Evolutionary conservation across 2,113 vertebrate genomes (phyloP), one percentile per base, ranked within the genome.

Genomic region (Pelusios castaneus): DNA sequence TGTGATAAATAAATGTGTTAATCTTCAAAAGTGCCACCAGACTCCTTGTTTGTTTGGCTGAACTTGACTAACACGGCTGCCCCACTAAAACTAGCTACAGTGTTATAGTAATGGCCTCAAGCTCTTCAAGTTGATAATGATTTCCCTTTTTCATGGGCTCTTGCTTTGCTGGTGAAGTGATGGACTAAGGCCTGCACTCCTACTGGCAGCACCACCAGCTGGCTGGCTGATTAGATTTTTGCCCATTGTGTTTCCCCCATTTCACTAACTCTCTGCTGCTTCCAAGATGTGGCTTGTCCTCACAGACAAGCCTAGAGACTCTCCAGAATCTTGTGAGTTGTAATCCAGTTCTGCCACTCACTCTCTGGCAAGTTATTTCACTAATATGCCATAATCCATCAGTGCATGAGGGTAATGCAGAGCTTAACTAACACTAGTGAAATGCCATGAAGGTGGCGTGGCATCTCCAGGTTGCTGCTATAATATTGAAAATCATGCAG

Each of bases 321-420:
- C 12, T 76, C 89, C 87, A 89, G 87, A 93, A 95, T 95, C 38
- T 91, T 2, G 2, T 84, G 88, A 38, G 78, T 93, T 96, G 31
- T 77, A 16, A 11, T 52, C 22, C 10, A 16, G 75, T 77, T 92
- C 25, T 96, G 91, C 79, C 47, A 51, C 41, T 24, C 67, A 79
- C 31, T 89, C 24, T 92, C 81, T 96, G 92, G 85, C 89, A 87
- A 1, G 76, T 82, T 80, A 38, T 88, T 79, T 95, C 96, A 1
- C 54, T 86, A 0, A 8, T 0, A 0, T 86, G 31, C 79, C 79
- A 55, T 88, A 95, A 2, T 52, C 75, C 83, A 84, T 58, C 89
- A 67, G 80, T 87, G 29, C 0, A n/a, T 67, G 34, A 67, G 60
- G 0, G 49, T 4, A 85, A 86, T n/a, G 38, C 87, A 58, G 56